A percentile compares a stretch with the other conserved stretches of the same genome.
phyloP scores from a whole-genome alignment of 2,797 vertebrate species.

The Sternotherus odoratus region DNA sequence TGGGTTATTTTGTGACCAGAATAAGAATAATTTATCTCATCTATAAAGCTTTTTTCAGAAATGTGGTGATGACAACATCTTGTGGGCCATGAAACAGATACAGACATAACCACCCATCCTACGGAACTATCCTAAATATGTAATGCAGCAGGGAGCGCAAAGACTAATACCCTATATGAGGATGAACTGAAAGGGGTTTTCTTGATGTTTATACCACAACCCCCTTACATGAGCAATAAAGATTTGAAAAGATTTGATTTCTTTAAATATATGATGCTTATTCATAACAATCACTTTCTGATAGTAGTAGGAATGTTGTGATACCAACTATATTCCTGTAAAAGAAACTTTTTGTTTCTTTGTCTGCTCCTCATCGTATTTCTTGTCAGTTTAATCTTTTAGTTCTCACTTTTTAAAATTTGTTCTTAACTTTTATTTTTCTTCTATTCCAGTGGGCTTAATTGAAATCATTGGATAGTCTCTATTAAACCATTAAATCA shows the following conservation, averaged over 20 bases:
- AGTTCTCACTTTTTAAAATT: not conserved
- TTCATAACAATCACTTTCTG: accelerated
- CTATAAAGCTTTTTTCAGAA: not conserved
- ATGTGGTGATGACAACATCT: accelerated
- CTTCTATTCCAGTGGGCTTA: not conserved
- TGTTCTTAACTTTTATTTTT: not conserved
- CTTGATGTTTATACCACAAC: accelerated
- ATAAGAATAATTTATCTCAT: not conserved
- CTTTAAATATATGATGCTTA: not conserved
- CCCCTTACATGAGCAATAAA: accelerated
- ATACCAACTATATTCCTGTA: not conserved
- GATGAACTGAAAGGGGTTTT: not conserved
- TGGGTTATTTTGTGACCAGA: not conserved
- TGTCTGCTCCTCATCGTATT: not conserved
- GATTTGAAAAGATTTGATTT: not conserved
- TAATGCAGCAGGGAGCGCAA: accelerated
- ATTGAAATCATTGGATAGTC: not conserved
- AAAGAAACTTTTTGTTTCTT: not conserved
- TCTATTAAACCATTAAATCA: not conserved
- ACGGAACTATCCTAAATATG: not conserved
- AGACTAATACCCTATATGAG: accelerated
- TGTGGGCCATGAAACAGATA: not conserved
- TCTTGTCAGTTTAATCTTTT: not conserved
- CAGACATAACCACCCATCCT: not conserved
- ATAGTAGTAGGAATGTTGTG: not conserved